A percentile compares a stretch with the other conserved stretches of the same genome.
Conservation (phyloP, 2,888 invertebrate genomes). For the Dynastes tityus region DNA sequence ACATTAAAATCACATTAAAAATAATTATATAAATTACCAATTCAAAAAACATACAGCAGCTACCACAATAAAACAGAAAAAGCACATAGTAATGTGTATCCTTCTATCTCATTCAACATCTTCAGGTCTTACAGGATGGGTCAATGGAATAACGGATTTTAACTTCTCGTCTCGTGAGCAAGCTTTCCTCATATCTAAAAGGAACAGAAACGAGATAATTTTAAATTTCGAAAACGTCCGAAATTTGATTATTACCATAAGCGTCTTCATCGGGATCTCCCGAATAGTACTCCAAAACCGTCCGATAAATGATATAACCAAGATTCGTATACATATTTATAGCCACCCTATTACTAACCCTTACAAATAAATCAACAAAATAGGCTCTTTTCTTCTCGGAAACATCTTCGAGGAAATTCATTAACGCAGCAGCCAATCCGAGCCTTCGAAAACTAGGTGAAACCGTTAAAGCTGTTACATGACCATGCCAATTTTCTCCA, state of each 20-base stretch:
- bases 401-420: conserved; percentile 95
- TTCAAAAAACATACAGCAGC: background rate
- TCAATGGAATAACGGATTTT: conserved; percentile 93
- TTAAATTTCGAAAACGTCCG: background rate
- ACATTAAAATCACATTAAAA: no score
- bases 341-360: conserved; percentile 97
- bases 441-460: conserved; percentile 94
- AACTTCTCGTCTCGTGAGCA: conserved; percentile 92
- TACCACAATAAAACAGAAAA: conserved; percentile 22
- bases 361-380: conserved; percentile 98
- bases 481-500: conserved; percentile 98
- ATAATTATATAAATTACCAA: background rate
- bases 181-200: conserved; percentile 98
- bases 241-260: conserved; percentile 79
- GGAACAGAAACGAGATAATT: background rate
- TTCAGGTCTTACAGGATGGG: conserved; percentile 95
- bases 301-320: conserved; percentile 96
- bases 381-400: conserved; percentile 97
- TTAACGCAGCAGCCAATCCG: conserved; percentile 93
- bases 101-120: conserved; percentile 82
- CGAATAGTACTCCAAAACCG: conserved; percentile 98
- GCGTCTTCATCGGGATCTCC: conserved; percentile 99
- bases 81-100: background rate
- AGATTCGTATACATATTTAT: conserved; percentile 97
- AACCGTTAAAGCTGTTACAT: conserved; percentile 98